Evolutionary conservation across 2,888 invertebrate genomes (phyloP), one percentile per base, ranked within the genome.

Genomic region (Cyrtodaria siliqua): DNA sequence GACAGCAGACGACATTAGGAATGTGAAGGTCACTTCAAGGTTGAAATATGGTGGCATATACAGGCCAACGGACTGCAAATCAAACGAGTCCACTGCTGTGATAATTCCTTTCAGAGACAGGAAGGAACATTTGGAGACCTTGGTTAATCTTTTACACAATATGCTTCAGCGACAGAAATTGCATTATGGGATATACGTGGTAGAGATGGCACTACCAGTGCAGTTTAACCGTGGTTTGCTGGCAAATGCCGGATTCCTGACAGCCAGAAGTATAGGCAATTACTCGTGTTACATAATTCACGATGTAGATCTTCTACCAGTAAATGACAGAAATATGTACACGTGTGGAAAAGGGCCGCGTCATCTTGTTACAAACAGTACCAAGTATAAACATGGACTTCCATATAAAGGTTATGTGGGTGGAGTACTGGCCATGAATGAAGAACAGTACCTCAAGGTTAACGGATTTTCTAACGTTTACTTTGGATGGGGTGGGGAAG

Each of bases 141-240:
- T 64, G 6, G 60, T 72, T 12, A 38, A 72, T 24, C 47, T 38
- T 53, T 20, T 72, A 55, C 71, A 72, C 47, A 55, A 14, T 14
- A 47, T 72, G 27, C 60, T 72, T 16, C 71, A 72, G 47, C 29
- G 64, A 18, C 71, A 72, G 52, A 52, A 53, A 24, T 33, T 52
- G 47, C n/a, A 29, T 29, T 72, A 72, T 60, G 71, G 71, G 27
- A 72, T 72, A 33, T 72, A 64, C 47, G 71, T 72, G 6, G 60
- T 72, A 44, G 71, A 72, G 57, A 72, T 72, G 77, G 61, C 66
- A 4, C 53, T 71, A 9, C 77, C 77, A 3, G 69, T 66, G 0
- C 77, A 77, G 42, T 77, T 77, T 23, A 77, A 71, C 44, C 56
- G 77, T 8, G 77, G 77, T 6, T 52, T 77, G 18, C 59, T 77